Percentiles rank a stretch among this genome's conserved stretches.
These are phyloP conservation scores for Volucella zonaria DNA, from an alignment of 2,888 invertebrate genomes.

Conservation along the genomic window DNA sequence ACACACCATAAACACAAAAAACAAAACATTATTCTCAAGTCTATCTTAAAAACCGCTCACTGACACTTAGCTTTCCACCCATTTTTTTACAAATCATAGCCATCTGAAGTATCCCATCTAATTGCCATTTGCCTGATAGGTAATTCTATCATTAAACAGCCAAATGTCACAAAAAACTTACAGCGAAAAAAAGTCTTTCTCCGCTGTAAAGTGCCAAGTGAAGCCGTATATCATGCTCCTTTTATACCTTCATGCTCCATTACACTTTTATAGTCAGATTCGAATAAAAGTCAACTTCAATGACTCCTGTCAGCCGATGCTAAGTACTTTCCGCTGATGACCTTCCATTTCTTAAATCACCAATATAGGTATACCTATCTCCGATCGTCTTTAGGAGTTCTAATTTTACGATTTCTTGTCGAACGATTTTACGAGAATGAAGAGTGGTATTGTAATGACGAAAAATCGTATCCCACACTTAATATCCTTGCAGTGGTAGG, in stretches of 20 bases:
- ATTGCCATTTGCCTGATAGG: not conserved
- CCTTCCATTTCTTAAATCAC: constrained; percentile 4
- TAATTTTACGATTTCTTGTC: constrained; percentile 63
- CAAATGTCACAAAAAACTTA: constrained; percentile 35
- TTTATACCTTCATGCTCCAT: constrained; percentile 62
- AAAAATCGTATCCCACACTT: constrained; percentile 1
- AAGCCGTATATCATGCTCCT: constrained; percentile 44
- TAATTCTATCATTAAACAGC: constrained; percentile 45
- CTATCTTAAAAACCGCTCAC: no score
- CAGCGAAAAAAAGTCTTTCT: constrained; percentile 1
- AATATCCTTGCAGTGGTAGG: constrained; percentile 9
- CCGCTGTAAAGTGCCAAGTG: not conserved
- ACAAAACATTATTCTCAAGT: no score
- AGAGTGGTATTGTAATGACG: constrained; percentile 23
- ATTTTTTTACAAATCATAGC: not conserved
- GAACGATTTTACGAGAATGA: constrained; percentile 52
- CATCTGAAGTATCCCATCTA: not conserved
- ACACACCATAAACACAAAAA: no score
- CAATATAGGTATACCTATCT: constrained; percentile 15
- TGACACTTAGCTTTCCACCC: no score
- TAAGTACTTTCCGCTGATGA: not conserved
- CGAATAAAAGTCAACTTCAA: not conserved
- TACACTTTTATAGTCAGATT: constrained; percentile 51
- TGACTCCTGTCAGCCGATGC: no score
- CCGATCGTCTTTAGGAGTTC: constrained; percentile 49